phyloP scores from a whole-genome alignment of 2,113 vertebrate genomes.

The Sus scrofa region DNA sequence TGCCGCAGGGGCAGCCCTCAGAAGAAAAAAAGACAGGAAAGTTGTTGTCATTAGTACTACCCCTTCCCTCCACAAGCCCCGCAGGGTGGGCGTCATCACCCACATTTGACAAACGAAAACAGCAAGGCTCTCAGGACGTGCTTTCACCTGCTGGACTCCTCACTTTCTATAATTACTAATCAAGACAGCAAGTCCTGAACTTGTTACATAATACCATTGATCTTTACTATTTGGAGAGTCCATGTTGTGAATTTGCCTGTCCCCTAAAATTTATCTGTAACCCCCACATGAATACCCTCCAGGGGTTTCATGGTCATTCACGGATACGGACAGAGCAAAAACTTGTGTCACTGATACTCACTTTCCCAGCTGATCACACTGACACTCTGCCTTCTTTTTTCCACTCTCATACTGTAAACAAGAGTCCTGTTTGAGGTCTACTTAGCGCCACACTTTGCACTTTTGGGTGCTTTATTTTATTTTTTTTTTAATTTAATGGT shows the following conservation, averaged over 20 bases:
- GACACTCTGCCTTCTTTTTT: fast-evolving
- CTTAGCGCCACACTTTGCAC: background rate
- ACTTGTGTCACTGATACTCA: background rate
- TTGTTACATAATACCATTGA: background rate
- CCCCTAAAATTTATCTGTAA: background rate
- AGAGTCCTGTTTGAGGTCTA: background rate
- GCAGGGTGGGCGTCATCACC: background rate
- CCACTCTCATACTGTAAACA: background rate
- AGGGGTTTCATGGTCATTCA: no score
- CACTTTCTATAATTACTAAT: background rate
- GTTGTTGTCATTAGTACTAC: no score
- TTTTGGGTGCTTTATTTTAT: background rate
- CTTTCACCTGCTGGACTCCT: background rate
- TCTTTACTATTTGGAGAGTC: background rate
- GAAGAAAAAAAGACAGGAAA: no score
- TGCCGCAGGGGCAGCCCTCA: no score
- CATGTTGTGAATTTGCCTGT: background rate
- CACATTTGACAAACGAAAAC: background rate
- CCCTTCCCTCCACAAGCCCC: background rate
- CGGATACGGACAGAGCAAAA: fast-evolving
- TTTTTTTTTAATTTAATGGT: no score
- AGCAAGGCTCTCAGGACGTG: background rate
- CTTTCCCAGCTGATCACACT: background rate
- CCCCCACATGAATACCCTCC: background rate
- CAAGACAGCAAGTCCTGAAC: background rate